Evolutionary conservation across 2,888 invertebrate genomes (phyloP), one percentile per base, ranked within the genome.

Genomic region (Chrysina gloriosa): DNA sequence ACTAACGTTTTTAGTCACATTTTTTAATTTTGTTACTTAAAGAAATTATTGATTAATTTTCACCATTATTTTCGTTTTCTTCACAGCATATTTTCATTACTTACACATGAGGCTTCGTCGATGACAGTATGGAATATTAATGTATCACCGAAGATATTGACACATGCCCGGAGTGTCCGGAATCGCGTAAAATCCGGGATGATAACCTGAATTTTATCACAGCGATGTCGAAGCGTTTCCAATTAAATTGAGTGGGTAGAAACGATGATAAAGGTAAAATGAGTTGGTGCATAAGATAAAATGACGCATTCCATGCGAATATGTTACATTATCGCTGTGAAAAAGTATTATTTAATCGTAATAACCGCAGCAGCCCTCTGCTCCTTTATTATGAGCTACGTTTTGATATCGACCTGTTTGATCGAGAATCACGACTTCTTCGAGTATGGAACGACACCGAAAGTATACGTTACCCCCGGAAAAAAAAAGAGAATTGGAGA

Each of bases 311-410:
- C 42, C 39, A 25, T 58, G 25, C 39, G 39, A 39, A 58, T 58
- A 58, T 63, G 48, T 48, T 48, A 50, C 16, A 63, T 63, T 36
- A 48, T 63, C 48, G 23, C 48, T 36, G 34, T 63, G 34, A 63
- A 47, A 21, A 47, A 48, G 23, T 63, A 63, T 34, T 63, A 63
- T 25, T 47, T 63, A 11, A 14, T 63, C 11, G 21, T 47, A 7
- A 48, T 63, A 31, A 48, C 34, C 6, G 31, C 48, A 7, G 63
- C 48, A 3, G 63, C 63, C 1, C 21, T 48, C 7, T 63, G 47
- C 31, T 63, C 63, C 21, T 48, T 63, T 29, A 34, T 63, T 47
- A 63, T 63, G 9, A 63, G 63, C 25, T 63, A 63, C 27, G 19
- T 48, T 11, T 48, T 63, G 5, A 48, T 63, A 63, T 48, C 63